Percentiles rank a stretch among this genome's conserved stretches.
These are phyloP conservation scores for Cyprinodon brontotheroides DNA, from an alignment of 2,113 vertebrate genomes.

Conservation along the genomic window DNA sequence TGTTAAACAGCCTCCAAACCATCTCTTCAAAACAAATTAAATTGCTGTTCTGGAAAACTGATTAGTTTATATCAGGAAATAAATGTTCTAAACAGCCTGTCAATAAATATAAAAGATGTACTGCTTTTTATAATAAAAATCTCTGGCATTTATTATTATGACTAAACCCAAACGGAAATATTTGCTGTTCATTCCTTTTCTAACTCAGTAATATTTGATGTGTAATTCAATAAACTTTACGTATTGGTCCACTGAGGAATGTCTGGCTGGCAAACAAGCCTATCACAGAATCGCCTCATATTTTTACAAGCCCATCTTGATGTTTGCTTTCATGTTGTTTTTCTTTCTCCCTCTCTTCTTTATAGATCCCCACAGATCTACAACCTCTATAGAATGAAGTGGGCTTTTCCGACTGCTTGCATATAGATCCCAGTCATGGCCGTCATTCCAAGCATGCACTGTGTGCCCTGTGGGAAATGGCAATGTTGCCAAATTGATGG, in stretches of 20 bases:
- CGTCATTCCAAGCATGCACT: constrained; percentile 22
- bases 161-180: not conserved
- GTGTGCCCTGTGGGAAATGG: constrained; percentile 9
- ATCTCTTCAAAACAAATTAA: not conserved
- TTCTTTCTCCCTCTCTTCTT: constrained; percentile 1
- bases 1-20: not conserved
- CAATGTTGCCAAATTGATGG: constrained; percentile 36
- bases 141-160: not conserved
- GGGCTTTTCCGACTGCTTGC: not conserved
- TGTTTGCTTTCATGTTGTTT: not conserved
- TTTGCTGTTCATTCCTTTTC: not conserved
- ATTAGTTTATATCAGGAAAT: not conserved
- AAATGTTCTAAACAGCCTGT: not conserved
- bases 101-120: not conserved
- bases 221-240: not conserved
- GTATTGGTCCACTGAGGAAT: not conserved
- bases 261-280: constrained; percentile 8
- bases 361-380: not conserved
- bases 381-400: not conserved
- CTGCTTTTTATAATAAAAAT: not conserved
- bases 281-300: not conserved
- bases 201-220: constrained; percentile 4
- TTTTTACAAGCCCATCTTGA: not conserved
- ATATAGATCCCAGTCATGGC: not conserved
- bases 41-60: not conserved